Conservation (phyloP, 2,888 invertebrate genomes). For the Epistrophella euchroma region DNA sequence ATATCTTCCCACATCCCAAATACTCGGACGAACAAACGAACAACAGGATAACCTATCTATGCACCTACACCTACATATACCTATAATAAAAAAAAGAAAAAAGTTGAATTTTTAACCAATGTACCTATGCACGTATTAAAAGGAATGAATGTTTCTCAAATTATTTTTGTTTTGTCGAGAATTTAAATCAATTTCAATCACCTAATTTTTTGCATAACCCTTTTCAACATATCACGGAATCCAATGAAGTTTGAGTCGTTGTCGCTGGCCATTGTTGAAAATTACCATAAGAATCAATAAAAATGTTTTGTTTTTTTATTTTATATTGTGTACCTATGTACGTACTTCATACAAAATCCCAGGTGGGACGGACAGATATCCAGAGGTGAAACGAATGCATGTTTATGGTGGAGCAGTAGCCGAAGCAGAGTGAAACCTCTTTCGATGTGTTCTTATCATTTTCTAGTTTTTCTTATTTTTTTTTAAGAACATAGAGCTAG, state of each 20-base stretch:
- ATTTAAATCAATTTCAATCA: not conserved
- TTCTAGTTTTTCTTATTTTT: not conserved
- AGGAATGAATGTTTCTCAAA: too few species aligned
- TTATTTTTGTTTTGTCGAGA: too few species aligned
- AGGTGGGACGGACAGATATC: not conserved
- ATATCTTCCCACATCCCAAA: not conserved
- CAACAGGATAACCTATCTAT: not conserved
- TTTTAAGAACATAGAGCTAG: constrained; percentile 10
- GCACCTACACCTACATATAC: too few species aligned
- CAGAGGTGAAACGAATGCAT: not conserved
- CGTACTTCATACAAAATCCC: constrained; percentile 23
- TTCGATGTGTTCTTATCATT: constrained; percentile 50
- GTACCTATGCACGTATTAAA: not conserved
- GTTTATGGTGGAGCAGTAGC: not conserved
- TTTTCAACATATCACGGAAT: not conserved
- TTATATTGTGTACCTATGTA: too few species aligned
- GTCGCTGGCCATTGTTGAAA: constrained; percentile 2
- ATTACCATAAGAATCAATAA: constrained; percentile 37
- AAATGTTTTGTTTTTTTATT: constrained; percentile 7
- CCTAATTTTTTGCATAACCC: not conserved
- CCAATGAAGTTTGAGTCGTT: not conserved
- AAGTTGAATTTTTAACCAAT: too few species aligned
- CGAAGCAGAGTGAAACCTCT: not conserved
- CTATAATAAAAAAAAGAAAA: not conserved
- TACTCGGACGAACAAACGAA: not conserved